Evolutionary conservation across 2,888 invertebrate species (phyloP).

Genomic region (Scaptomyza cyrtandrae): DNA sequence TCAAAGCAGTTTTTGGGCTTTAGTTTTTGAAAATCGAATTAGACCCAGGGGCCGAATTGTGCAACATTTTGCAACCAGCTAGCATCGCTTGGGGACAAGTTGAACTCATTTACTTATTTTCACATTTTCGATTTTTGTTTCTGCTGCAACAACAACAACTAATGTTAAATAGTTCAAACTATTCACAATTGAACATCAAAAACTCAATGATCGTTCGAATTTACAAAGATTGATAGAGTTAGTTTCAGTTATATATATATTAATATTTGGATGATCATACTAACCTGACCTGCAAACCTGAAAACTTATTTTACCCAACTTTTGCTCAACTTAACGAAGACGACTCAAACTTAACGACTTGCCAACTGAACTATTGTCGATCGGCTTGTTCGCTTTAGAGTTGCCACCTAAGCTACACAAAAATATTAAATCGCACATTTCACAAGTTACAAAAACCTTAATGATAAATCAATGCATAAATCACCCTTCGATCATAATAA

Average conservation of each 20-base stretch:
- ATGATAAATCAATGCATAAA: no score
- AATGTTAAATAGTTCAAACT: not conserved
- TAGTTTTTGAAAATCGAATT: constrained; percentile 72
- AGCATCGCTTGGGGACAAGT: constrained; percentile 43
- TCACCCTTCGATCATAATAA: no score
- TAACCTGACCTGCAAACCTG: no score
- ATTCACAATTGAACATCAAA: no score
- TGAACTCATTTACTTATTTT: constrained; percentile 53
- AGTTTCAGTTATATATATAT: no score
- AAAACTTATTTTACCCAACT: not conserved
- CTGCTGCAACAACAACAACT: not conserved
- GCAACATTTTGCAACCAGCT: constrained; percentile 59
- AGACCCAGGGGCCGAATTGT: constrained; percentile 73
- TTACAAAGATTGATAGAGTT: no score
- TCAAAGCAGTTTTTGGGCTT: constrained; percentile 43
- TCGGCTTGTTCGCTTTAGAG: not conserved
- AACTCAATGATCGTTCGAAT: not conserved
- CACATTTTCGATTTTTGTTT: constrained; percentile 8
- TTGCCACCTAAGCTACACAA: not conserved
- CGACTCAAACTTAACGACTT: not conserved
- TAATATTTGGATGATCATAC: no score
- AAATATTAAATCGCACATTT: no score
- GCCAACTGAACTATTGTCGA: not conserved
- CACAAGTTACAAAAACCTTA: no score
- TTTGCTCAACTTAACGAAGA: not conserved